phyloP scores from a whole-genome alignment of 2,888 invertebrate species.

The Epirrhoe tristata region DNA sequence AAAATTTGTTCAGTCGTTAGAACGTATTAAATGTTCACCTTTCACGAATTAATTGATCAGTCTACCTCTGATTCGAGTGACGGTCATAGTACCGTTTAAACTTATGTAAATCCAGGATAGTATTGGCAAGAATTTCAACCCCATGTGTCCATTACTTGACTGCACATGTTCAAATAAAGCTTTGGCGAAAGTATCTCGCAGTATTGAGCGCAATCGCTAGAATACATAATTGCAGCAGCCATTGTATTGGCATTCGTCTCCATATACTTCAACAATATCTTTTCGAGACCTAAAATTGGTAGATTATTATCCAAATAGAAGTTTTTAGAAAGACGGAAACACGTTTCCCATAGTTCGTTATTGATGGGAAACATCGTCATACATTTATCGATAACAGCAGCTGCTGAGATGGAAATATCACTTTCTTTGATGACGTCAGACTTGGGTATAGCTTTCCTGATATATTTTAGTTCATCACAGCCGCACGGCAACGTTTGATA shows the following conservation, averaged over 20 bases:
- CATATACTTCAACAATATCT: slow-evolving; percentile 83
- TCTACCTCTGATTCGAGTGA: background rate
- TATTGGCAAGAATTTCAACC: slow-evolving; percentile 52
- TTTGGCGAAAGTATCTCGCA: slow-evolving; percentile 76
- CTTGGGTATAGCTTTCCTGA: slow-evolving; percentile 46
- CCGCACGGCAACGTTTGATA: slow-evolving; percentile 69
- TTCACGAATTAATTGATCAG: background rate
- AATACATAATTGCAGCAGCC: slow-evolving; percentile 80
- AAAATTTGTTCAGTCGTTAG: too few species aligned
- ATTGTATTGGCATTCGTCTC: slow-evolving; percentile 75
- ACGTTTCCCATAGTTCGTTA: slow-evolving; percentile 71
- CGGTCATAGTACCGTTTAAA: background rate
- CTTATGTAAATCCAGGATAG: background rate
- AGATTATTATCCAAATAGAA: slow-evolving; percentile 73
- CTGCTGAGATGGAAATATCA: slow-evolving; percentile 66
- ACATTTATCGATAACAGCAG: slow-evolving; percentile 71
- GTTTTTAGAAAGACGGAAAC: slow-evolving; percentile 72
- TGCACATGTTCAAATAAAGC: slow-evolving; percentile 80
- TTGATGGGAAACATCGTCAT: slow-evolving; percentile 74
- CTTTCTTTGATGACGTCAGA: slow-evolving; percentile 45
- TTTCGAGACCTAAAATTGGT: slow-evolving; percentile 80
- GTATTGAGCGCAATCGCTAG: slow-evolving; percentile 76
- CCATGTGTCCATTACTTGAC: slow-evolving; percentile 79
- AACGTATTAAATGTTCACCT: too few species aligned
- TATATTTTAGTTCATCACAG: slow-evolving; percentile 69